These are phyloP conservation scores for Callaeas wilsoni DNA, from an alignment of 2,113 vertebrate genomes.

Conservation along the genomic window DNA sequence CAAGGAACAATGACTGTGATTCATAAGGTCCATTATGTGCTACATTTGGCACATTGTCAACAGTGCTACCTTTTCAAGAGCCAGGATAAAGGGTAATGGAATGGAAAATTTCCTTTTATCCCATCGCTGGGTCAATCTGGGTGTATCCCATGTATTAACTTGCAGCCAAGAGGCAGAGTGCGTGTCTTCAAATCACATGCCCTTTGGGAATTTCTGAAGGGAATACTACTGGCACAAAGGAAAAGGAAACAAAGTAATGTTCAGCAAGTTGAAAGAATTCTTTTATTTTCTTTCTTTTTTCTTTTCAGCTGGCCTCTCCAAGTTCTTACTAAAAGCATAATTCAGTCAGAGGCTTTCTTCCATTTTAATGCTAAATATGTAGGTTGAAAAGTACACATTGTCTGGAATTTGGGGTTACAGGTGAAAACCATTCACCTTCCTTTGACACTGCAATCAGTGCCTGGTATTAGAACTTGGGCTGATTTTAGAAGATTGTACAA, in stretches of 20 bases:
- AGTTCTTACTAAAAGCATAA: neutral
- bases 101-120: constrained; percentile 30
- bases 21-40: constrained; percentile 31
- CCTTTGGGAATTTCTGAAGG: neutral
- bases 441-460: neutral
- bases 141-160: neutral
- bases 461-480: neutral
- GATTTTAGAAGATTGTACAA: neutral
- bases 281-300: neutral
- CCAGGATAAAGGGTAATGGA: constrained; percentile 26
- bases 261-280: neutral
- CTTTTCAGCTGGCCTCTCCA: neutral
- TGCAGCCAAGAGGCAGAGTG: neutral
- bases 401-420: neutral
- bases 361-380: neutral
- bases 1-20: constrained; percentile 23
- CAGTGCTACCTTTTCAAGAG: neutral
- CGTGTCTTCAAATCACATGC: neutral
- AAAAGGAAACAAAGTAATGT: neutral
- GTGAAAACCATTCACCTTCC: neutral
- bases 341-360: neutral
- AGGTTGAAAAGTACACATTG: neutral
- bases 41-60: constrained; percentile 16
- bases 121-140: neutral
- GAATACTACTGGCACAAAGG: neutral